Conservation (phyloP, 2,888 invertebrate species). For the Meiosimyza platycephala region DNA sequence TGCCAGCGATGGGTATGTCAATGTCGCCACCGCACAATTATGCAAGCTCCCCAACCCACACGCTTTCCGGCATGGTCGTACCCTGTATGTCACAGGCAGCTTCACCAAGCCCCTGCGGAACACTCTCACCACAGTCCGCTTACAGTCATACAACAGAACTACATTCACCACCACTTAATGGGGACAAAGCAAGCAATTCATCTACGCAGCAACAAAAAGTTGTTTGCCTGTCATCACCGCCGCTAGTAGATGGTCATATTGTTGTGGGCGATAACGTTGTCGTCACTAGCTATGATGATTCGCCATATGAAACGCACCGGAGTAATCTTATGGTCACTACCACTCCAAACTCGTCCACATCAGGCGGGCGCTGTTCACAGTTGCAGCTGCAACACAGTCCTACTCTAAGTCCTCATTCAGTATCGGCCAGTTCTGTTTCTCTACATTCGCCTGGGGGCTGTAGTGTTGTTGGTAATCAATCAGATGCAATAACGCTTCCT, state of each 20-base stretch:
- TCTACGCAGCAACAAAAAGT: conserved; percentile 45
- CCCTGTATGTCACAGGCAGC: conserved; percentile 68
- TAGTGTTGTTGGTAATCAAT: conserved; percentile 42
- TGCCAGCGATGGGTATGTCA: conserved; percentile 82
- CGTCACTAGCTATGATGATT: conserved; percentile 76
- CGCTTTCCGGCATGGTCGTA: conserved; percentile 69
- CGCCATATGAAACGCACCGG: conserved; percentile 68
- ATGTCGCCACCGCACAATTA: conserved; percentile 76
- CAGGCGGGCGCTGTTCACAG: conserved; percentile 57
- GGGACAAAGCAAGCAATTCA: conserved; percentile 23
- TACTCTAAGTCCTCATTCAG: conserved; percentile 74
- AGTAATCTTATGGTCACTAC: conserved; percentile 51
- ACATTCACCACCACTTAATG: conserved; percentile 72
- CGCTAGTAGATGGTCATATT: conserved; percentile 26
- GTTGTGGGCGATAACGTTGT: conserved; percentile 41
- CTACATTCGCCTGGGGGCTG: conserved; percentile 70
- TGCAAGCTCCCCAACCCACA: conserved; percentile 75
- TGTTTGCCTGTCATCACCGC: conserved; percentile 50
- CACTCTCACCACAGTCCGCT: conserved; percentile 83
- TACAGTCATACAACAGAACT: conserved; percentile 82
- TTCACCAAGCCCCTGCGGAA: conserved; percentile 57
- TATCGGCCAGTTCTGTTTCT: conserved; percentile 67
- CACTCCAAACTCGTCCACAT: conserved; percentile 50
- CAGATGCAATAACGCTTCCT: conserved; percentile 48
- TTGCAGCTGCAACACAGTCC: conserved; percentile 72